Conservation (phyloP, 2,888 invertebrate species). For the Ectemnius lituratus region DNA sequence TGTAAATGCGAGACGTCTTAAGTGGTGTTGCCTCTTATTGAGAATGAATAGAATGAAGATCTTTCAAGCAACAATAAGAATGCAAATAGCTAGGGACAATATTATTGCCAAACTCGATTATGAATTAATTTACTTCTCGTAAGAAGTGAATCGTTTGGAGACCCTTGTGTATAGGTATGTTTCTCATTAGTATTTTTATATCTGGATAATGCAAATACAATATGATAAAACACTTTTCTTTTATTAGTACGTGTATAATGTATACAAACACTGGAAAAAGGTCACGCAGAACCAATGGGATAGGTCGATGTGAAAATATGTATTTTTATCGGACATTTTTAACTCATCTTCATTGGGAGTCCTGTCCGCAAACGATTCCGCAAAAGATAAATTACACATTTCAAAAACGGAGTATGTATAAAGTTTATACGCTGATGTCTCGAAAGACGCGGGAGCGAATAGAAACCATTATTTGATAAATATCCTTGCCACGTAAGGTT, state of each 20-base stretch:
- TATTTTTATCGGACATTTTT: slow-evolving; percentile 29
- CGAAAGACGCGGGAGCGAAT: too few relatives aligned
- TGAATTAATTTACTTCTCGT: slow-evolving; percentile 70
- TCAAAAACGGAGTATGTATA: too few relatives aligned
- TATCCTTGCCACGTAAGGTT: neutral
- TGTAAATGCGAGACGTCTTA: slow-evolving; percentile 35
- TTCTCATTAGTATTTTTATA: slow-evolving; percentile 76
- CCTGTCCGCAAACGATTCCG: too few relatives aligned
- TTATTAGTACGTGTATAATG: slow-evolving; percentile 52
- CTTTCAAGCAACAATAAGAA: slow-evolving; percentile 62
- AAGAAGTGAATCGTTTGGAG: slow-evolving; percentile 59
- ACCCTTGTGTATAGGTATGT: slow-evolving; percentile 65
- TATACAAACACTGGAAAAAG: slow-evolving; percentile 43
- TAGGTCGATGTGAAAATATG: slow-evolving; percentile 36
- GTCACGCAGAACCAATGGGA: slow-evolving; percentile 54
- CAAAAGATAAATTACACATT: too few relatives aligned
- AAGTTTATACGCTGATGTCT: too few relatives aligned
- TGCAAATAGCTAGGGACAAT: slow-evolving; percentile 75
- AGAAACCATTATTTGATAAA: too few relatives aligned
- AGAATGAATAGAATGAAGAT: slow-evolving; percentile 38
- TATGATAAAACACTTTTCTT: slow-evolving; percentile 53
- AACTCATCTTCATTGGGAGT: slow-evolving; percentile 19
- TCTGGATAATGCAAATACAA: slow-evolving; percentile 69
- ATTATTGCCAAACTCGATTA: slow-evolving; percentile 77
- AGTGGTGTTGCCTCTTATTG: slow-evolving; percentile 27